A percentile compares a stretch with the other conserved stretches of the same genome.
phyloP scores from a whole-genome alignment of 2,113 vertebrate genomes.

The Pomatostomus ruficeps region DNA sequence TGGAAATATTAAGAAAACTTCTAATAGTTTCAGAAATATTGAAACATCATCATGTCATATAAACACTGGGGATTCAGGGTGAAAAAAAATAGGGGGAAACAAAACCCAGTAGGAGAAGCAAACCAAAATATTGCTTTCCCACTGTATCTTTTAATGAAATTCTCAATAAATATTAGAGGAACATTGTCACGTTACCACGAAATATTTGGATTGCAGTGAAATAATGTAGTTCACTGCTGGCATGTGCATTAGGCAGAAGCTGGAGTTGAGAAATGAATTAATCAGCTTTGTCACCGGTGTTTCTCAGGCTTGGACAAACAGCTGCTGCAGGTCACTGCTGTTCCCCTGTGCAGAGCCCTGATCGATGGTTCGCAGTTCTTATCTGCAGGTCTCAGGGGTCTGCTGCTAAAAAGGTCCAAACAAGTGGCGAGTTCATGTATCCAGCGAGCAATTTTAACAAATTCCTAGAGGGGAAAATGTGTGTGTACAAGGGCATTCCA shows the following conservation, averaged over 20 bases:
- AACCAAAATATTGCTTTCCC: not conserved
- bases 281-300: not conserved
- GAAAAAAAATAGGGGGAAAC: not conserved
- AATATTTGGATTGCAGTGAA: not conserved
- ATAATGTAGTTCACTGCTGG: not conserved
- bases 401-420: not conserved
- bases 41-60: not conserved
- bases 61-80: not conserved
- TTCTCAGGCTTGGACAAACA: constrained; percentile 7
- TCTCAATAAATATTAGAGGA: not conserved
- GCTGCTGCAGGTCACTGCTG: not conserved
- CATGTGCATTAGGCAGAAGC: not conserved
- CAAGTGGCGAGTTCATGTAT: not conserved
- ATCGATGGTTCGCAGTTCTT: not conserved
- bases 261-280: not conserved
- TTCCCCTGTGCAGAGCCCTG: not conserved
- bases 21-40: not conserved
- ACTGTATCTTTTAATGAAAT: not conserved
- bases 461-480: not conserved
- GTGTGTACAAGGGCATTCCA: not conserved
- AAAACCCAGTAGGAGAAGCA: not conserved
- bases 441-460: not conserved
- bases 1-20: not conserved
- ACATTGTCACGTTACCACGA: not conserved
- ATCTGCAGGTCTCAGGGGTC: not conserved